A percentile compares a stretch with the other conserved stretches of the same genome.
These are phyloP conservation scores for Luidia sarsii DNA, from an alignment of 53 echinoderm and acorn worm species.

Conservation along the genomic window DNA sequence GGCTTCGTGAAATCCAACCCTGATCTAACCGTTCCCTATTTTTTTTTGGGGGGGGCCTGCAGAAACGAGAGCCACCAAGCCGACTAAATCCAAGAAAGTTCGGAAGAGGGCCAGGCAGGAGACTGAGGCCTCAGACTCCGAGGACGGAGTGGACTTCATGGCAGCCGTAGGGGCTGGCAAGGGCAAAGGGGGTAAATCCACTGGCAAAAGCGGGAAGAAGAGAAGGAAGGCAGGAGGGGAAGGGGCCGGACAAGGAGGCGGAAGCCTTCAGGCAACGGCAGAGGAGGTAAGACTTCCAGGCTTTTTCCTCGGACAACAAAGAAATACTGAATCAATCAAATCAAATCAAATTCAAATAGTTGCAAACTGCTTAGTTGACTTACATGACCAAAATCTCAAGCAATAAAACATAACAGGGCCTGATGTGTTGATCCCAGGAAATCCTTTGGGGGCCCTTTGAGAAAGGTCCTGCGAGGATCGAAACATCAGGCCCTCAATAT, in stretches of 20 bases:
- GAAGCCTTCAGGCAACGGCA: conserved; percentile 57
- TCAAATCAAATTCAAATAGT: no score
- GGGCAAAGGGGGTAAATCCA: conserved; percentile 29
- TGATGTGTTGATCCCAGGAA: not conserved
- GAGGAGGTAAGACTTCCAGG: conserved; percentile 67
- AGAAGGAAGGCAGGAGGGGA: conserved; percentile 1
- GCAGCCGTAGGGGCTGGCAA: conserved; percentile 38
- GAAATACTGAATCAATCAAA: no score
- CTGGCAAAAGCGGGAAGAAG: conserved; percentile 19
- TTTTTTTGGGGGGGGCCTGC: no score
- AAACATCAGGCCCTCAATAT: no score
- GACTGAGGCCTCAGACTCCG: conserved; percentile 2
- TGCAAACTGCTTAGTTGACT: no score
- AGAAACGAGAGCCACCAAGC: not conserved
- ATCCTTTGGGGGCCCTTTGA: no score
- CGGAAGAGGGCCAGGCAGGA: not conserved
- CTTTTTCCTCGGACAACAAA: not conserved
- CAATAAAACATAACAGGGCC: no score
- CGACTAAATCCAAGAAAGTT: conserved; percentile 6
- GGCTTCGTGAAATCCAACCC: no score
- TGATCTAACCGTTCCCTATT: no score
- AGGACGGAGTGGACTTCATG: conserved; percentile 19
- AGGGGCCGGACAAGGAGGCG: not conserved
- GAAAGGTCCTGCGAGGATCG: no score
- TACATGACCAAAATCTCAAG: no score